Evolutionary conservation across 2,888 invertebrate genomes (phyloP), one percentile per base, ranked within the genome.

Genomic region (Caprella mutica): DNA sequence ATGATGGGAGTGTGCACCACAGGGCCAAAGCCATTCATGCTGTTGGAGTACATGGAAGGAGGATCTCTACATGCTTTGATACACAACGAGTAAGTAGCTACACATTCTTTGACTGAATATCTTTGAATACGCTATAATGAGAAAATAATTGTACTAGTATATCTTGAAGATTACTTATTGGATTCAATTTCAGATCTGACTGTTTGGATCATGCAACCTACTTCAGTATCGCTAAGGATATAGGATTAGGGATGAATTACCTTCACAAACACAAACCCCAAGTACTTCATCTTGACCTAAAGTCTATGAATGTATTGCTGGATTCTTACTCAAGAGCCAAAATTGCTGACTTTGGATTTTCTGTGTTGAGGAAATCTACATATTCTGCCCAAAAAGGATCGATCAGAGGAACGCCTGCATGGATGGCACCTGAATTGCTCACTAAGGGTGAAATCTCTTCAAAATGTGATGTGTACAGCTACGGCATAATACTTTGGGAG

Each of bases 401-500:
- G 6, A 59, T 63, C 35, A 56, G 63, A 52, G 63, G 63, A 5
- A 63, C 63, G 1, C 63, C 63, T 2, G 63, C 63, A 5, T 63
- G 63, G 63, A 63, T 63, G 63, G 55, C 63, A 1, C 63, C 63
- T 1, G 63, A 63, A 40, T 54, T 63, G 3, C 53, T 63, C 29
- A 57, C 59, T 17, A 59, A 58, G 33, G 63, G 63, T 5, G 59
- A 63, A 8, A 59, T 63, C 26, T 63, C 63, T 0, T 51, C 59
- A 5, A 63, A 63, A 52, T 63, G 63, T 50, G 63, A 63, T 29
- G 63, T 63, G 27, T 63, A 63, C 44, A 63, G 63, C 53, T 63
- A 55, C 39, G 59, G 59, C 21, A 63, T 63, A 35, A 63, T 63
- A 24, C 55, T 63, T 17, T 63, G 63, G 63, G 63, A 63, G 51